A percentile compares a stretch with the other conserved stretches of the same genome.
These are phyloP conservation scores for Mormyrus proboscirostris DNA, from an alignment of 2,797 vertebrate species.

Conservation along the genomic window DNA sequence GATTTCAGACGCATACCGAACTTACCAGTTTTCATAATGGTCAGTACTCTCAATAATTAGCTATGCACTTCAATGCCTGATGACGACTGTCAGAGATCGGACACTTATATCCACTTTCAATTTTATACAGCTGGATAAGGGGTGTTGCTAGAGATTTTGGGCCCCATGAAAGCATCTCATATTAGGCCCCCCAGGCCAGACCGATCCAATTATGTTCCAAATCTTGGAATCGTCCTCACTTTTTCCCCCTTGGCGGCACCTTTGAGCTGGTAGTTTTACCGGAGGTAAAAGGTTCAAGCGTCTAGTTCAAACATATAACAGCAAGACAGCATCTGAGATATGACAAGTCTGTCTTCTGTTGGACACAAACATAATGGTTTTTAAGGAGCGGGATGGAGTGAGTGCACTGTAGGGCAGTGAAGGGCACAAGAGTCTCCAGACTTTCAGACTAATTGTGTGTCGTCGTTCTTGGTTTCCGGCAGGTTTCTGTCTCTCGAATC, in stretches of 20 bases:
- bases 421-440: background rate
- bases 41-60: background rate
- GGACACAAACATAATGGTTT: background rate
- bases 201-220: background rate
- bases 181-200: background rate
- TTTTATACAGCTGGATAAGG: background rate
- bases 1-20: background rate
- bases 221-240: background rate
- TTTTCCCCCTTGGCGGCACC: background rate
- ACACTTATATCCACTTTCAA: background rate
- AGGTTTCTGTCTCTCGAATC: conserved; percentile 45
- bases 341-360: background rate
- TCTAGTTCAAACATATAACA: background rate
- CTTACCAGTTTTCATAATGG: background rate
- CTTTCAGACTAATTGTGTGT: background rate
- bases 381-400: background rate
- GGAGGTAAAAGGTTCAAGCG: background rate
- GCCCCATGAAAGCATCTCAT: background rate
- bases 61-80: background rate
- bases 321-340: background rate
- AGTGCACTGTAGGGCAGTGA: background rate
- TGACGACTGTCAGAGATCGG: background rate
- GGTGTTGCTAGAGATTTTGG: background rate
- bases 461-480: background rate
- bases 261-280: background rate